Evolutionary conservation across 2,797 vertebrate genomes (phyloP), one percentile per base, ranked within the genome.

Genomic region (Phoebastria nigripes): DNA sequence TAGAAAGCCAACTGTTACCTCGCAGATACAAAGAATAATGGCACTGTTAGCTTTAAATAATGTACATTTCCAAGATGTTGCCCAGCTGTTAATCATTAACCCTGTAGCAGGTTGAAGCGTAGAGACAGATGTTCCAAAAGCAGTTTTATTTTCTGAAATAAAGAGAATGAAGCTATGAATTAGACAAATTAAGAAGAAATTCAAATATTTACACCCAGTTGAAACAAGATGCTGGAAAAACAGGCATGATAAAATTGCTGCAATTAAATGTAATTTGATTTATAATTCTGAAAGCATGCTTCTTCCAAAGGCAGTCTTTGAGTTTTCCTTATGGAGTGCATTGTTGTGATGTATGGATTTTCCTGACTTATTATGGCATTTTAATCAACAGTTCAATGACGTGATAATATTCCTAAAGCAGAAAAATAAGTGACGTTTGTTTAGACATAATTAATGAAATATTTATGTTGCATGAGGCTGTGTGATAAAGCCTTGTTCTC

Each of bases 371-470:
- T 96, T 95, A 97, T 97, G 97, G 96, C 97, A 96, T 97, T 97
- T 95, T 97, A 97, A 97, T 98, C 98, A 97, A 97, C 96, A 95
- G 91, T 95, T 97, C 90, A 80, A 96, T 97, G 96, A 98, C 98
- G 97, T 97, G 98, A 98, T 98, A 98, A 98, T 98, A 98, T 98
- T 98, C 97, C 95, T 97, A 94, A 97, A 97, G 97, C 96, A 96
- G 97, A 97, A 98, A 98, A 98, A 98, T 97, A 98, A 97, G 95
- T 97, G 97, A 98, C 96, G 94, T 98, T 98, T 98, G 98, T 98
- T 98, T 98, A 98, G 98, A 97, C 96, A 96, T 97, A 97, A 98
- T 98, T 98, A 98, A 98, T 98, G 97, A 98, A 98, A 98, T 98
- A 98, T 98, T 98, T 98, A 98, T 97, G 97, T 98, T 98, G 97